phyloP scores from a whole-genome alignment of 2,888 invertebrate species.

The Leucophora obtusa region DNA sequence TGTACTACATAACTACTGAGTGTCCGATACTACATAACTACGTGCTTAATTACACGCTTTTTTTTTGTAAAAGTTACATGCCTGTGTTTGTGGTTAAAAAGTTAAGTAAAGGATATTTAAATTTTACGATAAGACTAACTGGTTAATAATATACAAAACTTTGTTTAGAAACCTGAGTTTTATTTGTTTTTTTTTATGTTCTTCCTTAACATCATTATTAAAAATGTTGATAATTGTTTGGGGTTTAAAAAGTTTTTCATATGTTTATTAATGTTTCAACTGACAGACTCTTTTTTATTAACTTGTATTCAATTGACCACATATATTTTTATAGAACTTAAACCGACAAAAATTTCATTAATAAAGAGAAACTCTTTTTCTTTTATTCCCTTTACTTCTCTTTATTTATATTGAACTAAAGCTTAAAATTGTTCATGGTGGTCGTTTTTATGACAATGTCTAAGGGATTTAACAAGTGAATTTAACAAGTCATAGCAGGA shows the following conservation, averaged over 20 bases:
- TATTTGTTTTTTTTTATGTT: background rate
- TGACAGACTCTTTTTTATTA: background rate
- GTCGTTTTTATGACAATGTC: conserved; percentile 46
- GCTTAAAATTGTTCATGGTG: conserved; percentile 18
- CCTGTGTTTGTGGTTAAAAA: background rate
- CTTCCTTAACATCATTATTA: conserved; percentile 22
- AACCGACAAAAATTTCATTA: conserved; percentile 11
- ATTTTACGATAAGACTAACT: conserved; percentile 32
- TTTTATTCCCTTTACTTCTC: background rate
- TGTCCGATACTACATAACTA: conserved; percentile 9
- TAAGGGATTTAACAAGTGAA: conserved; percentile 52
- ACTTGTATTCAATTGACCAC: conserved; percentile 33
- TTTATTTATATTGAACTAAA: conserved; percentile 35
- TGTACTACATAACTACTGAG: no score
- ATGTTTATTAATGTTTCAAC: background rate
- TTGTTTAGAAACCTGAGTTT: background rate
- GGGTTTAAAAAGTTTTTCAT: conserved; percentile 1
- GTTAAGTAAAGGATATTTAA: conserved; percentile 19
- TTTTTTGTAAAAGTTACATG: conserved; percentile 1
- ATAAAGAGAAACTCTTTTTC: conserved; percentile 21
- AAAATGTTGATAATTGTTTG: conserved; percentile 9
- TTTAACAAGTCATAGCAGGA: conserved; percentile 32
- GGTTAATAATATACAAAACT: conserved; percentile 44
- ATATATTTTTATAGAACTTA: background rate
- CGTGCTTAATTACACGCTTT: conserved; percentile 33